A percentile compares a stretch with the other conserved stretches of the same genome.
phyloP scores from a whole-genome alignment of 2,888 invertebrate genomes.

The Nomada lathburiana region DNA sequence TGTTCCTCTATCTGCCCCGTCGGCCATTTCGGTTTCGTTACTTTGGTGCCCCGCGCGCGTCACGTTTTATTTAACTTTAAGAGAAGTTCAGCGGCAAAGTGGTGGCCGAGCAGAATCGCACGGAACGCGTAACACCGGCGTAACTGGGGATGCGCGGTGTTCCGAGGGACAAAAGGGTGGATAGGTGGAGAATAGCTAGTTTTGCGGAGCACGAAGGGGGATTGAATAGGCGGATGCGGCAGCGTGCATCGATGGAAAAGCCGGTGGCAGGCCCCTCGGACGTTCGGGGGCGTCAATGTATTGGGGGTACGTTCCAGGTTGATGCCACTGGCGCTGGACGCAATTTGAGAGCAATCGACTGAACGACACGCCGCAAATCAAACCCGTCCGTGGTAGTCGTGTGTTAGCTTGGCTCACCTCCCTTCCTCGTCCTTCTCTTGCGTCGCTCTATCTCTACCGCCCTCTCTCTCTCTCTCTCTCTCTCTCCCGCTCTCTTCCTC shows the following conservation, averaged over 20 bases:
- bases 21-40: constrained; percentile 51
- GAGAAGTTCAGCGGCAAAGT: constrained; percentile 49
- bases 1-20: neutral
- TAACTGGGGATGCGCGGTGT: neutral
- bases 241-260: constrained; percentile 48
- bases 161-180: neutral
- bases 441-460: constrained; percentile 8
- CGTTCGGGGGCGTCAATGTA: constrained; percentile 56
- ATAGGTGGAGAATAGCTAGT: constrained; percentile 21
- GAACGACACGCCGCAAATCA: constrained; percentile 84
- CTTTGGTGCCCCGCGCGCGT: constrained; percentile 40
- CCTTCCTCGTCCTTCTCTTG: constrained; percentile 19
- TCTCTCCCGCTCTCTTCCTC: constrained; percentile 20
- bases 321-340: constrained; percentile 77
- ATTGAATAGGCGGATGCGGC: constrained; percentile 46
- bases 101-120: constrained; percentile 28
- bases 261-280: constrained; percentile 29
- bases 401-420: constrained; percentile 58
- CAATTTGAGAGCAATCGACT: constrained; percentile 83
- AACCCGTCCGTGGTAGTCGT: constrained; percentile 75
- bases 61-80: constrained; percentile 68
- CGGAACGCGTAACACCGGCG: neutral
- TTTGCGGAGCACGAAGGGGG: constrained; percentile 25
- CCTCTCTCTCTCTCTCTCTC: neutral
- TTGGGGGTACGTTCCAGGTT: constrained; percentile 69